Evolutionary conservation across 2,888 invertebrate species (phyloP).

Genomic region (Temnothorax ravouxi): DNA sequence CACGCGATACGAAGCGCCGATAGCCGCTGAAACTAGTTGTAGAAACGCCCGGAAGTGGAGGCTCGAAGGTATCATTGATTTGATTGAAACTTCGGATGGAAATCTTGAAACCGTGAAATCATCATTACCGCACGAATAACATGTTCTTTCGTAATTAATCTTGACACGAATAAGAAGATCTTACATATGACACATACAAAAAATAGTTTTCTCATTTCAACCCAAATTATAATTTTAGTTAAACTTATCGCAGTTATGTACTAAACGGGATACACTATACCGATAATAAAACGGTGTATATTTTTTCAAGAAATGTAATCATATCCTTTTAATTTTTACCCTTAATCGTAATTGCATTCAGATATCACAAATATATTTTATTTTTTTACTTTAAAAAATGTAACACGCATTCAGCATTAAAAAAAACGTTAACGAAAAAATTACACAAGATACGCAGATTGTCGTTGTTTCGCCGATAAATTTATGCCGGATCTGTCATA

Average conservation of each 20-base stretch:
- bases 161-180: background rate
- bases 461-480: background rate
- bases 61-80: background rate
- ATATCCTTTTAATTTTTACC: background rate
- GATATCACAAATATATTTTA: background rate
- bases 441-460: background rate
- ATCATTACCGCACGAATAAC: background rate
- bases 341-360: background rate
- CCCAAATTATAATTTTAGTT: background rate
- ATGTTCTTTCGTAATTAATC: background rate
- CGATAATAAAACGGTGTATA: background rate
- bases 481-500: constrained; percentile 3
- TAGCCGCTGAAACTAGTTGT: background rate
- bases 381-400: background rate
- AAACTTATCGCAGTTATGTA: background rate
- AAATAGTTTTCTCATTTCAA: background rate
- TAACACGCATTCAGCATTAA: background rate
- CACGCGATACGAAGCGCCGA: constrained; percentile 39
- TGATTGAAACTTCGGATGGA: background rate
- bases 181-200: background rate
- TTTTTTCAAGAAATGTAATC: background rate
- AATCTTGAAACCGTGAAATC: background rate
- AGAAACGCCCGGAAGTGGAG: constrained; percentile 21
- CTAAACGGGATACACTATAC: background rate
- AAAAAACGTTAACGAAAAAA: background rate